phyloP scores from a whole-genome alignment of 2,888 invertebrate species.

The Apamea sordens region DNA sequence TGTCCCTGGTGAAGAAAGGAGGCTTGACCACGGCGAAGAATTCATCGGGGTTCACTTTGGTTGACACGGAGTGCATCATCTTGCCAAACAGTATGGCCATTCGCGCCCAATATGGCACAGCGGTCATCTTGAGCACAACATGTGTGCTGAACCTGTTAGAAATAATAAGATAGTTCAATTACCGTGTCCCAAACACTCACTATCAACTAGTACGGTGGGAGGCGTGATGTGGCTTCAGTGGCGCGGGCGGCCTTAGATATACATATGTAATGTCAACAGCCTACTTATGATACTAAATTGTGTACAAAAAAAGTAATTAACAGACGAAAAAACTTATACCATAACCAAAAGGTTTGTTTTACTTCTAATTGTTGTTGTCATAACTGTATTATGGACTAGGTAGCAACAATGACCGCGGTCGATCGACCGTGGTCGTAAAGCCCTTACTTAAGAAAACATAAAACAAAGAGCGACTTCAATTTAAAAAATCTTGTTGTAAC shows the following conservation, averaged over 20 bases:
- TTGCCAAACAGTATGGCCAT: conserved; percentile 94
- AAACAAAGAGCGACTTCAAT: neutral
- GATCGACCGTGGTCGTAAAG: neutral
- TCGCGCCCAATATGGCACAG: conserved; percentile 91
- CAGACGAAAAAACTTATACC: neutral
- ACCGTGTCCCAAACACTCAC: neutral
- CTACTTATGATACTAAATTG: neutral
- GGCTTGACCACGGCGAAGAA: conserved; percentile 93
- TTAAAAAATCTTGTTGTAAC: too few species aligned
- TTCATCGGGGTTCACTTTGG: conserved; percentile 93
- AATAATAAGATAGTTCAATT: conserved; percentile 19
- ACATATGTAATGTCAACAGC: neutral
- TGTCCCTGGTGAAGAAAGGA: conserved; percentile 93
- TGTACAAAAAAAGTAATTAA: neutral
- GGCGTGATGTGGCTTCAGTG: neutral
- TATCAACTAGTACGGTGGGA: neutral
- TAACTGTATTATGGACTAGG: neutral
- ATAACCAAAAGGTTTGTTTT: neutral
- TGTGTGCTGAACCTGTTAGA: conserved; percentile 92
- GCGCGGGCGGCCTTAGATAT: neutral
- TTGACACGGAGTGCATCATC: conserved; percentile 92
- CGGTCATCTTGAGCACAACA: conserved; percentile 90
- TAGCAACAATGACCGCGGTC: neutral
- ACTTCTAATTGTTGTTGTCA: neutral
- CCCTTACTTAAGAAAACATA: neutral